phyloP scores from a whole-genome alignment of 2,797 vertebrate genomes.

The Neosilurus mollespiculum region DNA sequence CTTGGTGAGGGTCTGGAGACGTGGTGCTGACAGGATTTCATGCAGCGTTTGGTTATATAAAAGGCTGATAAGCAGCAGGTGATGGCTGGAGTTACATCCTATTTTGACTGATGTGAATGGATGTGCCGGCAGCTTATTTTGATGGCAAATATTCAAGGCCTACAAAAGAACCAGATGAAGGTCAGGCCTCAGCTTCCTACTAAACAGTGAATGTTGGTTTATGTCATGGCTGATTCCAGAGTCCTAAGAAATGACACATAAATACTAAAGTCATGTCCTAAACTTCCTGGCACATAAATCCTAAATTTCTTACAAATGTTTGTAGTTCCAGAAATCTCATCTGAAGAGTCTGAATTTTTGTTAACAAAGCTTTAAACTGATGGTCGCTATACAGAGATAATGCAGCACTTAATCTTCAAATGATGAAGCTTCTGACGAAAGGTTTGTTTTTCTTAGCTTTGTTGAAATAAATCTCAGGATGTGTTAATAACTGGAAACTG shows the following conservation, averaged over 20 bases:
- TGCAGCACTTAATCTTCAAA: neutral
- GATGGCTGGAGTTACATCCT: slow-evolving; percentile 32
- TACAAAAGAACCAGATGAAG: slow-evolving; percentile 19
- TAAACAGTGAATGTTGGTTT: slow-evolving; percentile 25
- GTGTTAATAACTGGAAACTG: neutral
- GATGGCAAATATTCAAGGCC: slow-evolving; percentile 29
- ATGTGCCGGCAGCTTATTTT: slow-evolving; percentile 27
- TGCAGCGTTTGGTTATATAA: slow-evolving; percentile 6
- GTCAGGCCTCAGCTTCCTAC: slow-evolving; percentile 11
- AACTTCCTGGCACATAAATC: too few relatives aligned
- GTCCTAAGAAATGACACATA: neutral
- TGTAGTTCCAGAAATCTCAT: neutral
- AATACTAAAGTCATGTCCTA: neutral
- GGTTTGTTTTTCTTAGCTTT: neutral
- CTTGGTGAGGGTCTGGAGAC: neutral
- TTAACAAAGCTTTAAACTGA: neutral
- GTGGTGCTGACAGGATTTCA: slow-evolving; percentile 23
- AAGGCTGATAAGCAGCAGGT: slow-evolving; percentile 30
- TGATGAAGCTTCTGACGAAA: neutral
- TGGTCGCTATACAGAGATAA: neutral
- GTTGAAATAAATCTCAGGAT: neutral
- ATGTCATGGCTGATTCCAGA: slow-evolving; percentile 17
- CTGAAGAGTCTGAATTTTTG: neutral
- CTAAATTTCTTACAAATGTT: neutral
- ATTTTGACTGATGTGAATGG: slow-evolving; percentile 27